These are phyloP conservation scores for Gila robusta DNA, from an alignment of 2,797 vertebrate species.

Conservation along the genomic window DNA sequence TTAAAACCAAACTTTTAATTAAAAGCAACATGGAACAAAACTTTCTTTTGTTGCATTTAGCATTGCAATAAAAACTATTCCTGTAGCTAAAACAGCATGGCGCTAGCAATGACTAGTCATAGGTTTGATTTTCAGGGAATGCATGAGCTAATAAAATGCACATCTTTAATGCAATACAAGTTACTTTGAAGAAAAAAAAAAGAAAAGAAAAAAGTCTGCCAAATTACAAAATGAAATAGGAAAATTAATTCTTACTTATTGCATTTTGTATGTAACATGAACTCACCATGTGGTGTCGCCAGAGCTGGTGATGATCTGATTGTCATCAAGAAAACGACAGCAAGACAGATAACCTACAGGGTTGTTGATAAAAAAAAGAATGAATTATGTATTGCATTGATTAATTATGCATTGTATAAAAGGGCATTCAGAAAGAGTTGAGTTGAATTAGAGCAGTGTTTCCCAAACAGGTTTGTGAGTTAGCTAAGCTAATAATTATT, in stretches of 20 bases:
- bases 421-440: neutral
- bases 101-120: neutral
- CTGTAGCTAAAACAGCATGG: neutral
- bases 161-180: neutral
- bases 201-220: neutral
- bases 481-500: neutral
- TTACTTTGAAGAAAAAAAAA: neutral
- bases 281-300: conserved; percentile 90
- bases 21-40: neutral
- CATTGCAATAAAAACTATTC: neutral
- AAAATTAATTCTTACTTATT: too few species aligned
- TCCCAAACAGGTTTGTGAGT: neutral
- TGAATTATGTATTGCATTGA: neutral
- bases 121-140: neutral
- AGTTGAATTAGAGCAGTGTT: neutral
- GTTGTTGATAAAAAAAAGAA: neutral
- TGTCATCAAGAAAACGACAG: conserved; percentile 88
- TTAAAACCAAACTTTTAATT: neutral
- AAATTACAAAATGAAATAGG: neutral
- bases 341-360: conserved; percentile 86
- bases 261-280: neutral
- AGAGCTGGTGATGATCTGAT: conserved; percentile 89
- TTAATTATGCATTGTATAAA: neutral
- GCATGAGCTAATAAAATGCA: neutral
- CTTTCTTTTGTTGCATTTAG: neutral